A percentile compares a stretch with the other conserved stretches of the same genome.
Evolutionary conservation across 2,797 vertebrate species (phyloP).

Genomic region (Poeciliopsis paucimaculata): DNA sequence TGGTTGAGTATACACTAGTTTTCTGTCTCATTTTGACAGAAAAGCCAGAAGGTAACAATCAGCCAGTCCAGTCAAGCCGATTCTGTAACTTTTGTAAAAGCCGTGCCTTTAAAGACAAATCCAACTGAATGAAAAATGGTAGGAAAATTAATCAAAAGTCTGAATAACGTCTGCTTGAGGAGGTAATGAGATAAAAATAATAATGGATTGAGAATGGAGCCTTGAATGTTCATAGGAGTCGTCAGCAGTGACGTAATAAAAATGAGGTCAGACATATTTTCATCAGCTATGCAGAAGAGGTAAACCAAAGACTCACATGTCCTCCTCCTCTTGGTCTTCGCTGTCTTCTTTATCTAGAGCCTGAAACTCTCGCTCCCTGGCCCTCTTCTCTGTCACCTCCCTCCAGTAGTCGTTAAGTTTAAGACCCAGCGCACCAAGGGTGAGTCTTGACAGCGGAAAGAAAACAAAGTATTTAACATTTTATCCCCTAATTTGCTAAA

Average conservation of each 20-base stretch:
- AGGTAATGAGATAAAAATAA: neutral
- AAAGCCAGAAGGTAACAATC: neutral
- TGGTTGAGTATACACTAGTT: neutral
- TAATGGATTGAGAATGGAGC: neutral
- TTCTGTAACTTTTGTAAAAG: neutral
- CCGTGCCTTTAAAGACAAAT: neutral
- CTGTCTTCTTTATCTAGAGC: constrained; percentile 55
- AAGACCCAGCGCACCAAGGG: constrained; percentile 79
- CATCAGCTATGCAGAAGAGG: neutral
- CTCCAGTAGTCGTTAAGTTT: constrained; percentile 88
- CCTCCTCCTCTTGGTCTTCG: constrained; percentile 3
- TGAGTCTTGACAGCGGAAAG: constrained; percentile 66
- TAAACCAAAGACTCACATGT: constrained; percentile 53
- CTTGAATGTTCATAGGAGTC: neutral
- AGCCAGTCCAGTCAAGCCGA: neutral
- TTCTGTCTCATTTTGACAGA: neutral
- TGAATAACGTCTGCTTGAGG: neutral
- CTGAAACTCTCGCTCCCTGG: constrained; percentile 70
- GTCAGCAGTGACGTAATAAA: neutral
- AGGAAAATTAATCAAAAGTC: neutral
- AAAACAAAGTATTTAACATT: neutral
- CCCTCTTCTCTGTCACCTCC: constrained; percentile 77
- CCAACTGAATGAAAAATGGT: neutral
- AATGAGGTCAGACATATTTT: neutral
- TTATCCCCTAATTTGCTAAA: neutral